Conservation (phyloP, 2,113 vertebrate species). For the Podarcis raffonei region DNA sequence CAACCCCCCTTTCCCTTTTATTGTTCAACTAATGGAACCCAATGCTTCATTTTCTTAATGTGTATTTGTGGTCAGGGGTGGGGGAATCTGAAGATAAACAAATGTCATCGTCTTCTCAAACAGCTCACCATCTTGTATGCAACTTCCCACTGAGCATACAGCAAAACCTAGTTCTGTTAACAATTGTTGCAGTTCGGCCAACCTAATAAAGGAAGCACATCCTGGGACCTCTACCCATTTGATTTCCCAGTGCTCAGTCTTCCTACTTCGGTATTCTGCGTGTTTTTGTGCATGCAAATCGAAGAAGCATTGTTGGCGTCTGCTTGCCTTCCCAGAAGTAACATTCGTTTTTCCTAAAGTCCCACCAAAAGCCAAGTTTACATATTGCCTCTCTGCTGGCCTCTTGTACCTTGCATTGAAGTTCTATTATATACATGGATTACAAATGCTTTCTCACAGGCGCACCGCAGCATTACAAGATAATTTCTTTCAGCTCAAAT, state of each 20-base stretch:
- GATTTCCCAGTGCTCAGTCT: not conserved
- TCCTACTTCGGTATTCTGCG: not conserved
- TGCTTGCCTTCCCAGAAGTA: not conserved
- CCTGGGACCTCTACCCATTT: not conserved
- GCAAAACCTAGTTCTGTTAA: conserved; percentile 5
- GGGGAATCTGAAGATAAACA: not conserved
- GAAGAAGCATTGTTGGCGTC: not conserved
- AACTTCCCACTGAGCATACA: not conserved
- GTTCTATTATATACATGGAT: no score
- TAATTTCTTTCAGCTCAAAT: not conserved
- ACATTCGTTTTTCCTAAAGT: not conserved
- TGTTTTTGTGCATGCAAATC: not conserved
- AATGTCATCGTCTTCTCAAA: conserved; percentile 22
- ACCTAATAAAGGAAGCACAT: fast-evolving
- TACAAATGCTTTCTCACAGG: not conserved
- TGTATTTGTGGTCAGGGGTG: not conserved
- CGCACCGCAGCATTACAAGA: not conserved
- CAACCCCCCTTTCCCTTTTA: not conserved
- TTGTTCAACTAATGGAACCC: not conserved
- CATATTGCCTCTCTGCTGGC: no score
- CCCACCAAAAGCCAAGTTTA: not conserved
- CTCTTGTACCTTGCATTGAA: not conserved
- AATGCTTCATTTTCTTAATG: conserved; percentile 20
- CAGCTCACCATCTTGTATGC: conserved; percentile 27
- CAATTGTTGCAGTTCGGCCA: not conserved